These are phyloP conservation scores for Trididemnum nubilum DNA, from an alignment of 23 tunicate genomes.

Conservation along the genomic window DNA sequence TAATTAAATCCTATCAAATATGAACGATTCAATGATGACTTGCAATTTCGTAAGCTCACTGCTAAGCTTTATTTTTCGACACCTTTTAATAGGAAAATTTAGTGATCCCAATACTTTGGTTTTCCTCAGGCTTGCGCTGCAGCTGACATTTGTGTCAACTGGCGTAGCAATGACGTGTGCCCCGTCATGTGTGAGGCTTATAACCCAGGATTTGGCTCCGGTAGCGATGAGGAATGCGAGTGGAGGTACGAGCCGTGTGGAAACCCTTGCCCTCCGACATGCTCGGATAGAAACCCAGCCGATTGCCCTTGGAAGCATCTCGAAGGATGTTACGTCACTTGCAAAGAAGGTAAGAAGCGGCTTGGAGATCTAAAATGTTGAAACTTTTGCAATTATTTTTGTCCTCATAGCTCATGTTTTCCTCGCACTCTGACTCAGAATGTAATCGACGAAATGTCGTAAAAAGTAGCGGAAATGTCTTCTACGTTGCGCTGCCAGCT, in stretches of 20 bases:
- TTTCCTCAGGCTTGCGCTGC: conserved; percentile 82
- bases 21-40: too few species aligned
- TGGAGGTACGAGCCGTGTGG: conserved; percentile 92
- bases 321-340: conserved; percentile 89
- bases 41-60: too few species aligned
- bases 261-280: conserved; percentile 94
- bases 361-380: neutral
- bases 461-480: too few species aligned
- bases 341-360: conserved; percentile 74
- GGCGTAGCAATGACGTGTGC: conserved; percentile 89
- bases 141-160: conserved; percentile 73
- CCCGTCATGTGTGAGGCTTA: conserved; percentile 96
- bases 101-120: too few species aligned
- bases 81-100: too few species aligned
- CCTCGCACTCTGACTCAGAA: too few species aligned
- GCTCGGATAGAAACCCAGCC: conserved; percentile 64
- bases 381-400: neutral
- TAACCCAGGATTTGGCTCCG: conserved; percentile 90
- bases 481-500: too few species aligned
- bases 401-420: too few species aligned
- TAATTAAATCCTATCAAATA: too few species aligned
- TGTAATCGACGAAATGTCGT: too few species aligned
- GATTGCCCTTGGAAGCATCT: conserved; percentile 73
- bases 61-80: too few species aligned
- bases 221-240: conserved; percentile 59